Base-by-base conservation (phyloP, 1,140 invertebrate genomes). In the Trachymyrmex septentrionalis region DNA sequence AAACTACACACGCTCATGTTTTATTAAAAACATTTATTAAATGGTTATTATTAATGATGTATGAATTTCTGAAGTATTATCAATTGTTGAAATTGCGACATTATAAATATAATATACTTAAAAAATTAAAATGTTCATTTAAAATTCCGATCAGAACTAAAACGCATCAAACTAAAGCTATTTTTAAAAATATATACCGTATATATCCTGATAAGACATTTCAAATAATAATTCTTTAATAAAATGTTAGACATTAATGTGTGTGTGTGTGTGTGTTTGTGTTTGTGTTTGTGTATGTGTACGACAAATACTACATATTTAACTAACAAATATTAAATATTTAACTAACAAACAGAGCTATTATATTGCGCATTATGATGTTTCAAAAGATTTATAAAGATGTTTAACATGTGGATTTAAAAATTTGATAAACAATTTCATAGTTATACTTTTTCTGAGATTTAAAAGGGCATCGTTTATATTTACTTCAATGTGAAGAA, bases 321-420 rank as follows among this genome's bases (percentile, higher is more conserved):
- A 38, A 76, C 59, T 38, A 59, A 75, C 53, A 75, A 76, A 59
- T 44, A 38, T 30, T 76, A 59, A 59, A 76, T 76, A 76, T 61
- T 76, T 76, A 38, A 76, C 38, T 38, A 24, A 73, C 19, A 57
- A 6, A 34, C 55, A 55, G 6, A 55, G 6, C 27, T 34, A 9
- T 21, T 55, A n/a, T 57, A 38, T n/a, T 57, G 6, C 12, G 19
- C 7, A 30, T n/a, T 9, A 55, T 30, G 34, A 61, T 30, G 16
- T 72, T 21, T n/a, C 0, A 3, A 57, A n/a, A 75, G 57, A 59
- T 76, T 53, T 27, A 24, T n/a, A 19, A 38, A 38, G 3, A 53
- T 4, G 7, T 6, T 48, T 24, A 21, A 48, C 7, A 9, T 4
- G 66, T 44, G 19, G 2, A 27, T 14, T 73, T 53, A 27, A 53